Conservation (phyloP, 2,797 vertebrate genomes). For the Corythornis leucogaster region DNA sequence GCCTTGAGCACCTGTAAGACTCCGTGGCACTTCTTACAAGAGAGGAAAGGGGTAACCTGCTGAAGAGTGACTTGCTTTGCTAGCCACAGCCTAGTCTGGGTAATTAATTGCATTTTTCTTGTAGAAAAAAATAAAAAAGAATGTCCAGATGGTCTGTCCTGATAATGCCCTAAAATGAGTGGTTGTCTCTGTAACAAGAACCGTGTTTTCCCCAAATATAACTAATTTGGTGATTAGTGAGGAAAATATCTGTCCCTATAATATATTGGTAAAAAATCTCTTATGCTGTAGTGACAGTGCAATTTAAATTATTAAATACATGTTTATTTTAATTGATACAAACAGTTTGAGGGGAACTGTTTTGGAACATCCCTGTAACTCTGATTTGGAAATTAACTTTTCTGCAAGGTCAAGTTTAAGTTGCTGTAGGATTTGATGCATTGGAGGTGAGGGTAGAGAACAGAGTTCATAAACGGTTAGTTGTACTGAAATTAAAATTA, state of each 20-base stretch:
- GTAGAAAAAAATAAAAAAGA: background rate
- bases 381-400: background rate
- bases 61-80: background rate
- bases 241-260: background rate
- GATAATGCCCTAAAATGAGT: background rate
- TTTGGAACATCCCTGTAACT: background rate
- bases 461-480: background rate
- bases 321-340: background rate
- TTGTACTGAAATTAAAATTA: background rate
- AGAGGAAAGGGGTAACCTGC: background rate
- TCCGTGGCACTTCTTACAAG: background rate
- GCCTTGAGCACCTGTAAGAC: background rate
- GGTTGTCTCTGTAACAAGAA: background rate
- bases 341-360: background rate
- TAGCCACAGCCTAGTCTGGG: background rate
- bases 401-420: background rate
- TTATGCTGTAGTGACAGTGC: background rate
- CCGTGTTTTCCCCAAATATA: background rate
- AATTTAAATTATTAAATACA: background rate
- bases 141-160: background rate
- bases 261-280: background rate
- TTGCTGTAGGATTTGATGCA: background rate
- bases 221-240: background rate
- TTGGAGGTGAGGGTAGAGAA: rapidly evolving
- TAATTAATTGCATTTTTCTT: background rate